phyloP scores from a whole-genome alignment of 1,140 invertebrate genomes.

The Matsumurasca onukii region DNA sequence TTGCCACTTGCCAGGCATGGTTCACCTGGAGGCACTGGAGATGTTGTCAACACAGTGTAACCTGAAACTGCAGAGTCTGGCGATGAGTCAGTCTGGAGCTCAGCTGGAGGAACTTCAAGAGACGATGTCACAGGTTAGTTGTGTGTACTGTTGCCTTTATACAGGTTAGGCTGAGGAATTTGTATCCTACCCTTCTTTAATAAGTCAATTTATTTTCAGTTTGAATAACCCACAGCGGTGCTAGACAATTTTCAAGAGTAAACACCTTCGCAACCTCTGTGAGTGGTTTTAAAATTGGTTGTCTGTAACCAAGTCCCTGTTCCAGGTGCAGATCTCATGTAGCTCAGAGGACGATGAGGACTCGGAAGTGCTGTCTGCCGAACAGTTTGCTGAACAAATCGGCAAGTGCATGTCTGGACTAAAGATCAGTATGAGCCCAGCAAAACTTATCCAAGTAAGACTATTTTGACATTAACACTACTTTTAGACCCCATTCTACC shows the following conservation, averaged over 20 bases:
- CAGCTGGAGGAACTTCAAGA: constrained; percentile 69
- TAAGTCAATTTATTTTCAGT: too few species aligned
- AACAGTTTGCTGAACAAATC: constrained; percentile 58
- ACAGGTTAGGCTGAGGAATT: too few species aligned
- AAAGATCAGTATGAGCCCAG: constrained; percentile 44
- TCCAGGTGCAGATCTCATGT: too few species aligned
- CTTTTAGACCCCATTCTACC: too few species aligned
- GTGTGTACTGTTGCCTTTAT: too few species aligned
- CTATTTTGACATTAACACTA: background rate
- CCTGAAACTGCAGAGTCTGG: constrained; percentile 66
- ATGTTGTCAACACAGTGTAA: constrained; percentile 83
- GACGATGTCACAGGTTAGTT: constrained; percentile 76
- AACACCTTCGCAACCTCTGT: background rate
- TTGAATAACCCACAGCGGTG: too few species aligned
- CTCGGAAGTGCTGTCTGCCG: constrained; percentile 51
- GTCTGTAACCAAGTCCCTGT: too few species aligned
- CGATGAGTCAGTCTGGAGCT: constrained; percentile 52
- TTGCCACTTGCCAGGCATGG: too few species aligned
- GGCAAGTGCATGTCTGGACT: constrained; percentile 58
- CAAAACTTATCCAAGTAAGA: constrained; percentile 55
- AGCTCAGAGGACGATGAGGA: constrained; percentile 69
- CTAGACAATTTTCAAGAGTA: too few species aligned
- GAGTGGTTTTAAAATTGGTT: too few species aligned
- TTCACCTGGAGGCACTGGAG: constrained; percentile 86
- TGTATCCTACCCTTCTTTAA: too few species aligned